Conservation (phyloP, 2,797 vertebrate species). For the Hydrolagus colliei region DNA sequence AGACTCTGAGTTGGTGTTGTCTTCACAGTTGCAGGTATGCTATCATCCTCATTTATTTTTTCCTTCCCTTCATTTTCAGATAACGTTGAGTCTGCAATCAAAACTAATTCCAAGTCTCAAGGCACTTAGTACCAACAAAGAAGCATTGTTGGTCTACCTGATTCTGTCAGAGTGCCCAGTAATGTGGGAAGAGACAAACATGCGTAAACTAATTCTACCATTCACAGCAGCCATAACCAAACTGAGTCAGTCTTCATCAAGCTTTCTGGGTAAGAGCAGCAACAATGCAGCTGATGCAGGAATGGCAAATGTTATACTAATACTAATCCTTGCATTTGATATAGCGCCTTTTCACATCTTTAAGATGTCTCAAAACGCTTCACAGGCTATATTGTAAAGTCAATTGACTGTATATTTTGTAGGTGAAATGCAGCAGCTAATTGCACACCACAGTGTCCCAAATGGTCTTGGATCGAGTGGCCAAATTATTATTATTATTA, state of each 20-base stretch:
- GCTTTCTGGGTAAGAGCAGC: background rate
- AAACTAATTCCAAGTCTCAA: background rate
- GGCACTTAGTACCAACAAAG: background rate
- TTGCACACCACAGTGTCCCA: no score
- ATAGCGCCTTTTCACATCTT: no score
- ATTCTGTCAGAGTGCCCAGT: slow-evolving; percentile 8
- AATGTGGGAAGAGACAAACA: background rate
- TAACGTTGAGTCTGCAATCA: background rate
- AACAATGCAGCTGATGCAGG: background rate
- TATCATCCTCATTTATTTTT: no score
- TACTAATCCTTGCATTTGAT: no score
- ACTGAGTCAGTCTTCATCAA: background rate
- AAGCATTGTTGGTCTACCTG: slow-evolving; percentile 15
- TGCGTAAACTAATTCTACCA: background rate
- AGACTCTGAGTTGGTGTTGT: no score
- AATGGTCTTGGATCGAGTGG: no score
- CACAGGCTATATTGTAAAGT: no score
- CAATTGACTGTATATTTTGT: no score
- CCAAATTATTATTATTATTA: no score
- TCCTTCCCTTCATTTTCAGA: background rate
- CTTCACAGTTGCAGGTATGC: no score
- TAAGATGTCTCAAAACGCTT: no score
- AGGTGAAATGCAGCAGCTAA: no score
- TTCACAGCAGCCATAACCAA: background rate
- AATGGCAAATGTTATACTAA: background rate